Base-by-base conservation (phyloP, 2,888 invertebrate genomes). In the Ceraclea dissimilis region DNA sequence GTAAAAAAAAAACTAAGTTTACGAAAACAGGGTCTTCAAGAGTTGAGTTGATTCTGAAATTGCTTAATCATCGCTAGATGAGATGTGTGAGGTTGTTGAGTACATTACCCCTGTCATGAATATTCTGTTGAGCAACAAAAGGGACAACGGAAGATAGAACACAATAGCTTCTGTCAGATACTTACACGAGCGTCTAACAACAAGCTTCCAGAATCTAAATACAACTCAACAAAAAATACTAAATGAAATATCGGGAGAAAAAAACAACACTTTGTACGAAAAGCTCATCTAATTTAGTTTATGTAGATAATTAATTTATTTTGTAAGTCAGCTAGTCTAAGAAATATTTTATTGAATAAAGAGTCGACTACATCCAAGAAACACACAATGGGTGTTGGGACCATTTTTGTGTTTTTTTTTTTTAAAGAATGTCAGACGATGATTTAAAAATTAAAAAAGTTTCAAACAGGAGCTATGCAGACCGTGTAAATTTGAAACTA, bases 261-360 rank as follows among this genome's bases (percentile, higher is more conserved):
- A 21, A 19, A 17, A 26, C 4, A 6, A 26, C 4, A 4, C 10
- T 26, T 26, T 39, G 39, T 2, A 39, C 26, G 19, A 26, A 51
- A 33, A 46, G 22, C 49, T 20, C 54, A 51, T 54, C 46, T 58
- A 58, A 60, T 56, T 58, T 60, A 50, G 33, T 50, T 48, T 52
- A 39, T 16, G 26, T 60, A n/a, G n/a, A n/a, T n/a, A 60, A 57
- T 62, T 60, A 62, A 63, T 60, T 39, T 62, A 60, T 60, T 60
- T 59, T 58, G 52, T 58, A 34, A 43, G 55, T 47, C 55, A 47
- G 55, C 49, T 50, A 43, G 22, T 34, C 52, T 33, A 54, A 33
- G 39, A 33, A 48, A 47, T 58, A 56, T 58, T 56, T 59, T 50
- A 26, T 49, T 51, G 49, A 54, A 49, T 34, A 43, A 31, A 22